These are phyloP conservation scores for Vanessa atalanta DNA, from an alignment of 1,140 invertebrate species.

Conservation along the genomic window DNA sequence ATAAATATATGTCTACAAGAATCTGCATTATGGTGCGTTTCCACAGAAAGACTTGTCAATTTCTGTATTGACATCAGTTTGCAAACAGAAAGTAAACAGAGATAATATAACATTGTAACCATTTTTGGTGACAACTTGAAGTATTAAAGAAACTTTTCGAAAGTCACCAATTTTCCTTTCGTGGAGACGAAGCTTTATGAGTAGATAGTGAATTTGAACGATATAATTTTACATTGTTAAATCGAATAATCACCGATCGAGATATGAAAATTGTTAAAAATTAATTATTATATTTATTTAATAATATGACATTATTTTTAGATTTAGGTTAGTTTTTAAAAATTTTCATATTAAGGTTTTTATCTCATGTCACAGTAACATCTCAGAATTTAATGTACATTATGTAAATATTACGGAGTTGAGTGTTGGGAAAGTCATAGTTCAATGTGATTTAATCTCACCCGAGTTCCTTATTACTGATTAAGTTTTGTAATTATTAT, in stretches of 20 bases:
- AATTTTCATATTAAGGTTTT: slow-evolving; percentile 13
- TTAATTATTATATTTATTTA: background rate
- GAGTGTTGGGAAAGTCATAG: slow-evolving; percentile 15
- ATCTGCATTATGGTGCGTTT: background rate
- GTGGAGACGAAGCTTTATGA: background rate
- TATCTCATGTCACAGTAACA: slow-evolving; percentile 11
- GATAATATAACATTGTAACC: too few relatives aligned
- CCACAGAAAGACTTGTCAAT: too few relatives aligned
- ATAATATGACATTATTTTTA: background rate
- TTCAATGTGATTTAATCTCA: background rate
- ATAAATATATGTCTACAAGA: slow-evolving; percentile 8
- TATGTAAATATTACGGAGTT: slow-evolving; percentile 53
- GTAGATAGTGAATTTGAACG: slow-evolving; percentile 30
- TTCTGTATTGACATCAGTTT: background rate
- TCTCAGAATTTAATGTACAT: slow-evolving; percentile 45
- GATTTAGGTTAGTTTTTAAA: background rate
- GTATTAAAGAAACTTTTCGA: too few relatives aligned
- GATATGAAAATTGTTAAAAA: slow-evolving; percentile 7
- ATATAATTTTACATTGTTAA: slow-evolving; percentile 14
- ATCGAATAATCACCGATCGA: slow-evolving; percentile 1
- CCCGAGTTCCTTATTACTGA: slow-evolving; percentile 24
- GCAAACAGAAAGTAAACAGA: too few relatives aligned
- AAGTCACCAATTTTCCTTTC: too few relatives aligned
- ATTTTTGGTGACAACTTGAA: too few relatives aligned
- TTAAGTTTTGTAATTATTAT: slow-evolving; percentile 15